These are phyloP conservation scores for Lithophane leautieri DNA, from an alignment of 2,888 invertebrate genomes.

Conservation along the genomic window DNA sequence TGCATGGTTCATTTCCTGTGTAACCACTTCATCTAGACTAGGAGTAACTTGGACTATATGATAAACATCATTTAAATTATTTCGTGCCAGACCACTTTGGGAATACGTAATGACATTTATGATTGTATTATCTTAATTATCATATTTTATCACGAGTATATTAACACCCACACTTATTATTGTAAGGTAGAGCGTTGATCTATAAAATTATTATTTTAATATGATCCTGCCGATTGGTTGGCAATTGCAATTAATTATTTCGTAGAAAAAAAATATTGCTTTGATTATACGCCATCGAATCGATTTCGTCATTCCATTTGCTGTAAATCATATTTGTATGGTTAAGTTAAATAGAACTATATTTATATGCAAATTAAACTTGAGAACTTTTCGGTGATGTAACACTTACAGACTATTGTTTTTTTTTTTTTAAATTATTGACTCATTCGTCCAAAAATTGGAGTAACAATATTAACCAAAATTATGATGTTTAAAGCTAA, in stretches of 20 bases:
- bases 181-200: constrained; percentile 31
- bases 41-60: background rate
- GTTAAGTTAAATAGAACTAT: background rate
- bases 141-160: constrained; percentile 52
- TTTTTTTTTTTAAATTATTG: no score
- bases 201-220: constrained; percentile 58
- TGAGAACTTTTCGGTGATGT: background rate
- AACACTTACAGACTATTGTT: background rate
- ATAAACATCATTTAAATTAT: constrained; percentile 46
- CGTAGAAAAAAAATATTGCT: constrained; percentile 31
- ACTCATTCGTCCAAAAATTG: background rate
- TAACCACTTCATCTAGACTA: constrained; percentile 6
- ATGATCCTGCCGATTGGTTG: constrained; percentile 41
- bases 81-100: constrained; percentile 50
- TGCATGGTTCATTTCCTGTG: constrained; percentile 17
- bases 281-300: constrained; percentile 12
- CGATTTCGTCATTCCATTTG: constrained; percentile 1
- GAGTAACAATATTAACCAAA: background rate
- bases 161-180: constrained; percentile 48
- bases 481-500: background rate
- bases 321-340: background rate
- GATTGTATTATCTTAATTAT: constrained; percentile 56
- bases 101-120: constrained; percentile 50
- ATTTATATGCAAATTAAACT: background rate
- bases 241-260: constrained; percentile 39